Percentiles rank a stretch among this genome's conserved stretches.
Conservation (phyloP, 1,140 invertebrate genomes). For the Globodera rostochiensis region DNA sequence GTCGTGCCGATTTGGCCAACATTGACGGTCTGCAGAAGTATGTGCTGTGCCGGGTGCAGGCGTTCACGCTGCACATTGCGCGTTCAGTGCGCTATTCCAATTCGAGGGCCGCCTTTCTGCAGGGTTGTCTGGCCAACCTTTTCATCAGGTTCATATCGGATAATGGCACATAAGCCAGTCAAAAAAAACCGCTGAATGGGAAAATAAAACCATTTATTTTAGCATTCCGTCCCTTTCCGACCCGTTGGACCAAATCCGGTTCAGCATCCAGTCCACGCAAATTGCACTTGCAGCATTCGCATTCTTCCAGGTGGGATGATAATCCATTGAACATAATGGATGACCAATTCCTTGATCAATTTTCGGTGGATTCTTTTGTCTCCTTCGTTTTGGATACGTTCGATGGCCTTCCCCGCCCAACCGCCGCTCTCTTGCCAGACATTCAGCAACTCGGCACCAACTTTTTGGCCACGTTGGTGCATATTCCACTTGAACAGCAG, state of each 20-base stretch:
- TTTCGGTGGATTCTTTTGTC: slow-evolving; percentile 34
- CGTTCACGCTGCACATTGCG: slow-evolving; percentile 38
- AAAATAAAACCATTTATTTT: background rate
- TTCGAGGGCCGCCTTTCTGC: slow-evolving; percentile 47
- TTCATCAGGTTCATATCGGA: slow-evolving; percentile 72
- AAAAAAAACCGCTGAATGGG: background rate
- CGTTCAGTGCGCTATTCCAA: slow-evolving; percentile 45
- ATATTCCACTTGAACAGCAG: slow-evolving; percentile 1
- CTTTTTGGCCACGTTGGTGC: slow-evolving; percentile 3
- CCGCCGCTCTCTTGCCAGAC: background rate
- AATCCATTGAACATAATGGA: too few species aligned
- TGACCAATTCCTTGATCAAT: background rate
- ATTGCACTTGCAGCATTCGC: slow-evolving; percentile 74
- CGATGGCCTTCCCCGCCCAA: background rate
- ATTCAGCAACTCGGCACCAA: background rate
- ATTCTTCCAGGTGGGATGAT: slow-evolving; percentile 41
- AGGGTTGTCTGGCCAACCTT: slow-evolving; percentile 89
- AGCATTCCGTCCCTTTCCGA: slow-evolving; percentile 88
- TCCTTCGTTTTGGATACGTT: slow-evolving; percentile 25
- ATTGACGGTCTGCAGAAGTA: slow-evolving; percentile 48
- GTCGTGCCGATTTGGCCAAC: slow-evolving; percentile 48
- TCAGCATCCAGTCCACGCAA: slow-evolving; percentile 85
- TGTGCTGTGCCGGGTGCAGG: slow-evolving; percentile 39
- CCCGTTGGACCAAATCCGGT: slow-evolving; percentile 76
- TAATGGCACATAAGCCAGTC: background rate